A percentile compares a stretch with the other conserved stretches of the same genome.
Conservation (phyloP, 2,113 vertebrate species). For the Limanda limanda region DNA sequence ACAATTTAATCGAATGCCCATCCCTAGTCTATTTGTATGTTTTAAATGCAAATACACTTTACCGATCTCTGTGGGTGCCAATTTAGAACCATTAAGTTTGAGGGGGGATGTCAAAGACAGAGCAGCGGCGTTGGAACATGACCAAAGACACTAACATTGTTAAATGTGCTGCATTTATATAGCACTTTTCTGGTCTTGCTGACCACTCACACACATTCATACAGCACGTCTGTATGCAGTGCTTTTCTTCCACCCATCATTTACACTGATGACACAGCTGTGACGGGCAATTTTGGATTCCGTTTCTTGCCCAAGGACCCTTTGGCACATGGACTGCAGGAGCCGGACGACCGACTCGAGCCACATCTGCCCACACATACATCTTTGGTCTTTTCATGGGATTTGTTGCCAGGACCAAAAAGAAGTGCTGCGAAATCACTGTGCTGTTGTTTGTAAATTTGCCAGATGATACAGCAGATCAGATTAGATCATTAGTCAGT, state of each 20-base stretch:
- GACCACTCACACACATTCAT: not conserved
- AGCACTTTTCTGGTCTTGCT: not conserved
- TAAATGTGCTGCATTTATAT: no score
- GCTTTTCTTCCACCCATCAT: no score
- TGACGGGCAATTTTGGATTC: no score
- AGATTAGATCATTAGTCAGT: slow-evolving; percentile 66
- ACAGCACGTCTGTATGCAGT: no score
- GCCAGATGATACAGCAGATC: slow-evolving; percentile 23
- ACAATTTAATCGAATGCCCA: no score
- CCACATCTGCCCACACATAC: no score
- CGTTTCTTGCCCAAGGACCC: no score
- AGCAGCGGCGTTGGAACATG: not conserved
- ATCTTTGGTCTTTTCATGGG: not conserved
- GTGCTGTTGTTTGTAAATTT: slow-evolving; percentile 34
- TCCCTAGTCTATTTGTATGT: not conserved
- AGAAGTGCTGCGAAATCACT: slow-evolving; percentile 20
- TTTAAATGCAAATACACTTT: not conserved
- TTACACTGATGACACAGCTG: no score
- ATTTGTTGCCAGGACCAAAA: not conserved
- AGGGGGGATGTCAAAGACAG: not conserved
- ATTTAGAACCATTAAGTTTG: not conserved
- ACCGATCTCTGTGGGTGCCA: not conserved
- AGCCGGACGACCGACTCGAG: no score
- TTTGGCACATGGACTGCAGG: no score
- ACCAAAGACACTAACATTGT: not conserved